phyloP scores from a whole-genome alignment of 35 echinoderm and acorn worm genomes.

The Acanthaster planci region DNA sequence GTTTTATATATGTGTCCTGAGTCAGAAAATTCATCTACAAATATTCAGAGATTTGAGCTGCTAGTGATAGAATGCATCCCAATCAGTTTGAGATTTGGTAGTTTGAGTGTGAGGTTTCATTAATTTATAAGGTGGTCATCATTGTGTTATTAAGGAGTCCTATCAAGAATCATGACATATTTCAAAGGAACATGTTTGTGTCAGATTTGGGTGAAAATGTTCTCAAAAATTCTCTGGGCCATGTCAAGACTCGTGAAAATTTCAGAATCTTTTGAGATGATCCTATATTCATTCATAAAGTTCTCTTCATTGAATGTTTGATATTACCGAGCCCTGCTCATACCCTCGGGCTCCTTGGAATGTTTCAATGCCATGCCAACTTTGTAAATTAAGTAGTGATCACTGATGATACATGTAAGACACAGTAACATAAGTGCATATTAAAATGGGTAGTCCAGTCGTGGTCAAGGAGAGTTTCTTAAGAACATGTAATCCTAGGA shows the following conservation, averaged over 20 bases:
- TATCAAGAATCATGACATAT: background rate
- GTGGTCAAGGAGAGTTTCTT: background rate
- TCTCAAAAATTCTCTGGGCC: background rate
- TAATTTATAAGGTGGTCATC: background rate
- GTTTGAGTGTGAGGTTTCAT: background rate
- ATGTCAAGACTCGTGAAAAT: background rate
- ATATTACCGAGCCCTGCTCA: background rate
- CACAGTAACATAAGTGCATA: background rate
- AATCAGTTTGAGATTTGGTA: background rate
- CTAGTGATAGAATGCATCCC: background rate
- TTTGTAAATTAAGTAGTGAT: background rate
- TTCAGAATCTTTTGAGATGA: background rate
- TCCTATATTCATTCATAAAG: background rate
- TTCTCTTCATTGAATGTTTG: background rate
- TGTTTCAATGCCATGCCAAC: background rate
- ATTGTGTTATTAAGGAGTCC: background rate
- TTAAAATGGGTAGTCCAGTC: background rate
- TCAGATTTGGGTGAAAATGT: background rate
- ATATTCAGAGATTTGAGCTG: slow-evolving; percentile 8
- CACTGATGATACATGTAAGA: background rate
- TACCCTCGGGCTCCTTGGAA: background rate
- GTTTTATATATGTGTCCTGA: too few relatives aligned
- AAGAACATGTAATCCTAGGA: too few relatives aligned
- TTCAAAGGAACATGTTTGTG: background rate
- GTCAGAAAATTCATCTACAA: background rate